Base-by-base conservation (phyloP, 2,113 vertebrate species). In the Accipiter virgatus region DNA sequence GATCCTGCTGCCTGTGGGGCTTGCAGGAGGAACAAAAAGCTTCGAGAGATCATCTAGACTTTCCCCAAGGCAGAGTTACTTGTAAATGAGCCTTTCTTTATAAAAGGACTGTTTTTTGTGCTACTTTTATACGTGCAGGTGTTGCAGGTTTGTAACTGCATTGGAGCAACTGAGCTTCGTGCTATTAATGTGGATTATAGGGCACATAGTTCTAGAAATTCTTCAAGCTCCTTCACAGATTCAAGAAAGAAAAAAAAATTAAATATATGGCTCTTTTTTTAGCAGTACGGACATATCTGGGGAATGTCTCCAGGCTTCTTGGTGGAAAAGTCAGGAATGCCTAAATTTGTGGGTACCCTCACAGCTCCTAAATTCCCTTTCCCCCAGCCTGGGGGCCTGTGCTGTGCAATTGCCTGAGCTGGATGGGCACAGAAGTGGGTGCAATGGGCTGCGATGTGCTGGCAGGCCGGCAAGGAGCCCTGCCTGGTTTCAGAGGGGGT, bases 401-500 rank as follows among this genome's bases (percentile, higher is more conserved):
- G 0, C 16, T 20, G 15, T 27, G 42, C 20, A 6, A 3, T 2
- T 36, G 8, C 31, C 48, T 21, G 52, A 61, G 52, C 23, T 40
- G 38, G 48, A 7, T 9, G 19, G 31, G 43, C 47, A n/a, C 6
- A 48, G 45, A 5, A 29, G 26, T 2, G 12, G 38, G 14, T 38
- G 16, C 0, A 0, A 58, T 5, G 42, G 50, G 27, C 13, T 26
- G 4, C 61, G 14, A 7, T 0, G 1, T 2, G 4, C 63, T 0
- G 34, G 9, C 8, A 5, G 53, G 14, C 10, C 0, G 0, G 47
- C 45, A 12, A 9, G 72, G 67, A 55, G 36, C 48, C 40, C 48
- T 45, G 43, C 13, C 25, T 5, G 10, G 1, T 8, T n/a, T 56
- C 38, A 14, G 9, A 27, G 58, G 5, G 5, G 18, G 1, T 7